Base-by-base conservation (phyloP, 2,113 vertebrate species). In the Eudyptes chrysolophus region DNA sequence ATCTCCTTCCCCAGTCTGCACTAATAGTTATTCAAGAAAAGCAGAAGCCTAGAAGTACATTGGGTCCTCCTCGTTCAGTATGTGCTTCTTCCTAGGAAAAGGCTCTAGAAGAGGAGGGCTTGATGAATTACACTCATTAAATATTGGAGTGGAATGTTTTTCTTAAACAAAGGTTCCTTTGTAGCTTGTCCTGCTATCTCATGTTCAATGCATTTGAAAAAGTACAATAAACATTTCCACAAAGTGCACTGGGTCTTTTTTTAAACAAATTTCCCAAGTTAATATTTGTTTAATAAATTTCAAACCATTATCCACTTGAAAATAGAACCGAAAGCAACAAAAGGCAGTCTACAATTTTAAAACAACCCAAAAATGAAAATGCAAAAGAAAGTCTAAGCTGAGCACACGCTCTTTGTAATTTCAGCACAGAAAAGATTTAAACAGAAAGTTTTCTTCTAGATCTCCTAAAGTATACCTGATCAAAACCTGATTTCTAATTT, bases 151-250 rank as follows among this genome's bases (percentile, higher is more conserved):
- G n/a, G 65, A 93, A 80, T 51, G 40, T 72, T 80, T 81, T 88
- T 34, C 72, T 89, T 76, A 76, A 82, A 83, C 78, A 96, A 94
- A 94, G 71, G 62, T 20, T 95, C 58, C 88, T 94, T 90, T 96
- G 68, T 81, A 81, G 68, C 61, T 34, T 86, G 32, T 25, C n/a
- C 46, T 75, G 51, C 21, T 84, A 86, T 51, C n/a, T 89, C 42
- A 42, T 1, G 8, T 34, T 62, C 46, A 30, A 30, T 46, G 29
- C 34, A 70, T 94, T 93, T 92, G 42, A 80, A 74, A 85, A 84
- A 89, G 68, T 80, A 97, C 64, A 92, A 88, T 70, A 90, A 96
- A 87, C 52, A 81, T 52, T 80, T 81, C 64, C 72, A 83, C 58
- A 77, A 90, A 86, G 60, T 18, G 42, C 51, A 81, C 40, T 13